Conservation (phyloP, 2,797 vertebrate species). For the Sphenopsis melanotis region DNA sequence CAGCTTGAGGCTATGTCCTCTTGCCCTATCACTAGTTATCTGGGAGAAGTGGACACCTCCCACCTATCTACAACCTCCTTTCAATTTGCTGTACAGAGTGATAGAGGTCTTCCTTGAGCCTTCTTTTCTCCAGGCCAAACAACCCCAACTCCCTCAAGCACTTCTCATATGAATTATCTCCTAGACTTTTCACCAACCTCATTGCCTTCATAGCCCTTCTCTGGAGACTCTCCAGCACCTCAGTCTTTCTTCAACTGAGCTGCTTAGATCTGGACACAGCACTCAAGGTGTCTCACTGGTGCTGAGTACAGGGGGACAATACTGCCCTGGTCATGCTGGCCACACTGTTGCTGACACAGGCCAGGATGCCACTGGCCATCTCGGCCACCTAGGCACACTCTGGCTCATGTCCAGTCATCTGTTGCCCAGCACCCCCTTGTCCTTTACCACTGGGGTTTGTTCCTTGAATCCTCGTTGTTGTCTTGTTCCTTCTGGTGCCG, state of each 20-base stretch:
- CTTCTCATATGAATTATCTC: not conserved
- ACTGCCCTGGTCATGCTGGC: not conserved
- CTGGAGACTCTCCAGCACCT: not conserved
- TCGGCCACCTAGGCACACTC: not conserved
- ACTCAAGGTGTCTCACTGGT: not conserved
- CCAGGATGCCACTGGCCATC: not conserved
- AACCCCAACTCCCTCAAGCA: not conserved
- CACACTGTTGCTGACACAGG: not conserved
- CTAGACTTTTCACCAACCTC: not conserved
- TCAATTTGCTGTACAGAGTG: not conserved
- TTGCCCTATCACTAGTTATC: not conserved
- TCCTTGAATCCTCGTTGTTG: not conserved
- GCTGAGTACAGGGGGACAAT: fast-evolving
- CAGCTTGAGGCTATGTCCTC: not conserved
- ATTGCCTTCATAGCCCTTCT: not conserved
- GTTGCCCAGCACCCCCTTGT: not conserved
- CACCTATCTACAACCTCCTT: not conserved
- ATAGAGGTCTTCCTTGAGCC: not conserved
- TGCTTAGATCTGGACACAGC: too few relatives aligned
- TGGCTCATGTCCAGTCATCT: not conserved
- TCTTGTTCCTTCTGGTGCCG: not conserved
- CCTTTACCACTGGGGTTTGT: not conserved
- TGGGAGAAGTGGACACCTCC: not conserved
- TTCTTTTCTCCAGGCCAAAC: not conserved
- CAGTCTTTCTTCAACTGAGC: not conserved